phyloP scores from a whole-genome alignment of 2,797 vertebrate species.

The Eulemur coronatus region DNA sequence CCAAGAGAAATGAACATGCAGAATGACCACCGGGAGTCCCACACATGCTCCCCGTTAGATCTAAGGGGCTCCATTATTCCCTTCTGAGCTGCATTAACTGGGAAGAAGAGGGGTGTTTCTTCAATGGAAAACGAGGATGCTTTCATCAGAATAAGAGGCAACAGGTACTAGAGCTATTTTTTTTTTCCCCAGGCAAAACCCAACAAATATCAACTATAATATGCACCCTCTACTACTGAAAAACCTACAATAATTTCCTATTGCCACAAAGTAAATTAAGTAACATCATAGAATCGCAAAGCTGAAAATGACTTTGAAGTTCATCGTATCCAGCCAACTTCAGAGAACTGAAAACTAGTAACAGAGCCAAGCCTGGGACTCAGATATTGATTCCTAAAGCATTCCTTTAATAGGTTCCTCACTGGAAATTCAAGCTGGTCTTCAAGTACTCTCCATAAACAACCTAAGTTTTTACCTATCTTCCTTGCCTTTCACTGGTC shows the following conservation, averaged over 20 bases:
- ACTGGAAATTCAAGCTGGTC: neutral
- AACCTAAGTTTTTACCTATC: neutral
- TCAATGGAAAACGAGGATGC: neutral
- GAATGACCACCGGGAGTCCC: neutral
- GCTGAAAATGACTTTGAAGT: neutral
- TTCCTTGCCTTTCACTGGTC: neutral
- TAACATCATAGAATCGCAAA: neutral
- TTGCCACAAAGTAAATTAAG: neutral
- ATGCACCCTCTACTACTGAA: neutral
- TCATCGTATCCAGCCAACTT: neutral
- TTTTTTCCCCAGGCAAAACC: neutral
- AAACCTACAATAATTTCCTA: neutral
- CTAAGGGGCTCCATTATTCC: neutral
- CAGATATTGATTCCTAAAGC: neutral
- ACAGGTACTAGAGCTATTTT: too few species aligned
- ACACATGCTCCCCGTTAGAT: neutral
- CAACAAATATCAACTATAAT: neutral
- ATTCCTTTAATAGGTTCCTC: neutral
- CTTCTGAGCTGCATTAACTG: neutral
- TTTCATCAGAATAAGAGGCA: neutral
- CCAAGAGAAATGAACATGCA: neutral
- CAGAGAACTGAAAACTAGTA: neutral
- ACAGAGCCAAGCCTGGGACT: neutral
- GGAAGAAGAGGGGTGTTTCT: neutral
- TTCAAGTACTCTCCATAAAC: neutral